Conservation (phyloP, 35 echinoderm and acorn worm genomes). For the Nesometra sesokonis region DNA sequence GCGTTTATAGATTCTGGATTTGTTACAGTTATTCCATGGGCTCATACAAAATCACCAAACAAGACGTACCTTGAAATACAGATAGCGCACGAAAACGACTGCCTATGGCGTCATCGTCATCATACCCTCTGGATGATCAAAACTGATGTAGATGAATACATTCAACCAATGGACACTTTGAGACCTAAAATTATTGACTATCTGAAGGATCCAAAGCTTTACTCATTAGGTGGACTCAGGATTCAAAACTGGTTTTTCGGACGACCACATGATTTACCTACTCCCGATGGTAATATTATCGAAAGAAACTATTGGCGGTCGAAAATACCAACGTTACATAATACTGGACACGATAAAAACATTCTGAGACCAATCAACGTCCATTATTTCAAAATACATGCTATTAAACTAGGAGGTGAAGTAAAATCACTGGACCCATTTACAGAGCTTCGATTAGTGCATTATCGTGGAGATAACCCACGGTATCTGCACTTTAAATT, state of each 20-base stretch:
- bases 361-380: constrained; percentile 50
- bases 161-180: constrained; percentile 65
- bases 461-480: constrained; percentile 82
- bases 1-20: constrained; percentile 39
- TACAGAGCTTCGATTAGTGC: constrained; percentile 64
- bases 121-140: constrained; percentile 67
- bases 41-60: constrained; percentile 26
- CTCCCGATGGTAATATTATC: constrained; percentile 31
- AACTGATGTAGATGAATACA: constrained; percentile 84
- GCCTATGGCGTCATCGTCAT: constrained; percentile 67
- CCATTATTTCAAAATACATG: constrained; percentile 92
- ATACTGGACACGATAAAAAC: constrained; percentile 66
- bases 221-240: constrained; percentile 17
- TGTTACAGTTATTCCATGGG: constrained; percentile 73
- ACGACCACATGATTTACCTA: neutral
- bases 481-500: constrained; percentile 58
- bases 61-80: constrained; percentile 80
- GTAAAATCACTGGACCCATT: constrained; percentile 48
- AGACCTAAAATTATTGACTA: constrained; percentile 42
- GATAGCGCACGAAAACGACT: constrained; percentile 92
- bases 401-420: constrained; percentile 78
- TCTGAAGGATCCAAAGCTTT: neutral
- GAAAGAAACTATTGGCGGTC: constrained; percentile 72
- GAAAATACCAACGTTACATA: constrained; percentile 50
- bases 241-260: constrained; percentile 52